These are phyloP conservation scores for Eulemur coronatus DNA, from an alignment of 2,797 vertebrate species.

Conservation along the genomic window DNA sequence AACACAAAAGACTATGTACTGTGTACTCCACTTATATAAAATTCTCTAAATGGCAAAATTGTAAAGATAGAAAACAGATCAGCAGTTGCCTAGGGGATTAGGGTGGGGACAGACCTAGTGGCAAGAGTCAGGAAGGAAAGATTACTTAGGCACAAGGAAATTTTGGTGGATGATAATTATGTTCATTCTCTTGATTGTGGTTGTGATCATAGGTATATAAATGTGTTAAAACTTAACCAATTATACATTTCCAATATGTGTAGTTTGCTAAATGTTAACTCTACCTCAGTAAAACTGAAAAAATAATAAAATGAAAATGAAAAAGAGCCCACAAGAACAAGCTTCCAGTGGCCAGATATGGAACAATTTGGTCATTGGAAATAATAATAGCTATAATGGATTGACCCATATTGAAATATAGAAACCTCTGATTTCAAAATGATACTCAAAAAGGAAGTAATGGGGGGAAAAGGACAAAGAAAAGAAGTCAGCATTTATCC, in stretches of 20 bases:
- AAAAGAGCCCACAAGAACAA: not conserved
- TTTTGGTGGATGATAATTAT: not conserved
- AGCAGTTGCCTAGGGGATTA: not conserved
- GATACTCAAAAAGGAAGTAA: not conserved
- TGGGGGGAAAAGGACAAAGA: not conserved
- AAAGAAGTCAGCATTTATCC: not conserved
- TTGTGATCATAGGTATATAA: not conserved
- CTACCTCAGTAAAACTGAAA: not conserved
- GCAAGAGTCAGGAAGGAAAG: not conserved
- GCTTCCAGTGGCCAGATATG: not conserved
- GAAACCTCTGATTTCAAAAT: not conserved
- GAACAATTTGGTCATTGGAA: not conserved
- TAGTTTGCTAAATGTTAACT: not conserved
- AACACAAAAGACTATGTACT: not conserved
- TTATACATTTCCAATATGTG: not conserved
- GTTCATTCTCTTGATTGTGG: not conserved
- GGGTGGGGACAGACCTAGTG: rapidly evolving
- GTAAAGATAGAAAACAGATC: not conserved
- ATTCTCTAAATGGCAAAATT: not conserved
- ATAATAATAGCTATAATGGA: not conserved
- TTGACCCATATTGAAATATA: not conserved
- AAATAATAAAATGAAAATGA: not conserved
- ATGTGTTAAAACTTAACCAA: not conserved
- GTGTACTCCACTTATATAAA: not conserved
- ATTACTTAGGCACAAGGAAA: not conserved